Base-by-base conservation (phyloP, 2,888 invertebrate genomes). In the Smittia aterrima region DNA sequence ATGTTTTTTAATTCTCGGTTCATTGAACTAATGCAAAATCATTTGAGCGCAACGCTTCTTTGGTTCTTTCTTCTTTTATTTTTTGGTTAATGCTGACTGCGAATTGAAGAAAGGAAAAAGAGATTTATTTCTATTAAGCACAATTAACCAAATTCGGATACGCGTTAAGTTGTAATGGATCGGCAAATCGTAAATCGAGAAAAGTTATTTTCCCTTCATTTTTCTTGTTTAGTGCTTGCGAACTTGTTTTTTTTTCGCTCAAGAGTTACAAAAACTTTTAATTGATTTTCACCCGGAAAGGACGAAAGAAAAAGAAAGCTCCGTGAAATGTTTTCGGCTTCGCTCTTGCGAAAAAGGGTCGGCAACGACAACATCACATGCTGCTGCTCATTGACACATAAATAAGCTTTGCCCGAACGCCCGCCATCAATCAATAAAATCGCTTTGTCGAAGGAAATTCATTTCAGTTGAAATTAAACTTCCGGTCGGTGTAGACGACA, bases 111-210 rank as follows among this genome's bases (percentile, higher is more conserved):
- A 22, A 58, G 3, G 58, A 22, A 13, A 22, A 58, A 58, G 58
- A 58, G 22, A 58, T 58, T 58, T 22, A 58, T 58, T 20, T 58
- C n/a, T n/a, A 58, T 58, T 58, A 22, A 58, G 58, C 58, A 13
- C 22, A 58, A 58, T 58, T 58, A 58, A 22, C 20, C n/a, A 22
- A 22, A 13, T 13, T 47, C 13, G n/a, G 47, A 47, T 13, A n/a
- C 16, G 47, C 58, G 58, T 22, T 22, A 58, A 58, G 18, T 58
- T 22, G 58, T 58, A 20, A 22, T 58, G 18, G 58, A 58, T 20
- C 22, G 18, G 22, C 16, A 47, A 47, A 13, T 47, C 47, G 16
- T 11, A 47, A 47, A 47, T 47, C 47, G 9, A 1, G 58, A 22
- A 58, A 58, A 20, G 22, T 22, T 58, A 7, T 47, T 47, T 47